Evolutionary conservation across 2,113 vertebrate species (phyloP).

Genomic region (Pollachius pollachius): DNA sequence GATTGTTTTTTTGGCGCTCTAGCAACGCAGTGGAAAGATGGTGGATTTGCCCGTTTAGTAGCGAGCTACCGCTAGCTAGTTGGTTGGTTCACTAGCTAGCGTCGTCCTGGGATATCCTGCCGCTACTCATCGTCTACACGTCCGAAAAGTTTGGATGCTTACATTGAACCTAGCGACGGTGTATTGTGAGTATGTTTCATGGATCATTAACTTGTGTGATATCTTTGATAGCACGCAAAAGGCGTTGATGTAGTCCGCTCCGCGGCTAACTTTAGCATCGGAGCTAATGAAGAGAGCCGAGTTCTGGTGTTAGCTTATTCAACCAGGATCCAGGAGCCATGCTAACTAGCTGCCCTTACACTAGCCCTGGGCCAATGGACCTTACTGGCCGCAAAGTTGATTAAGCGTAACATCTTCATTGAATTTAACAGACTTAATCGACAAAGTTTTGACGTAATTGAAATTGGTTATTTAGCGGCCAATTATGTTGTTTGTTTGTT

Average conservation of each 20-base stretch:
- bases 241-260: slow-evolving; percentile 28
- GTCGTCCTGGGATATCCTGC: slow-evolving; percentile 17
- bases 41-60: slow-evolving; percentile 60
- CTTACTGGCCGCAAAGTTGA: background rate
- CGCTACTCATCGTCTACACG: background rate
- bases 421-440: too few species aligned
- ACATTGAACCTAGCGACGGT: background rate
- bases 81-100: slow-evolving; percentile 15
- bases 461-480: background rate
- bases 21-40: slow-evolving; percentile 66
- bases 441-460: too few species aligned
- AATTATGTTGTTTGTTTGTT: background rate
- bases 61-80: slow-evolving; percentile 52
- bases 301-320: slow-evolving; percentile 50
- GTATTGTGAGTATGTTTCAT: slow-evolving; percentile 29
- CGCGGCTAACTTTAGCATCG: slow-evolving; percentile 28
- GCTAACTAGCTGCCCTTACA: slow-evolving; percentile 55
- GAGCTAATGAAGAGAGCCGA: slow-evolving; percentile 50
- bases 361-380: background rate
- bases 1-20: slow-evolving; percentile 72
- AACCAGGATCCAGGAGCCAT: slow-evolving; percentile 32
- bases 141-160: slow-evolving; percentile 15
- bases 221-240: background rate
- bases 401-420: too few species aligned
- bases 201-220: too few species aligned